Percentiles rank a stretch among this genome's conserved stretches.
Conservation (phyloP, 2,797 vertebrate genomes). For the Bradypus variegatus region DNA sequence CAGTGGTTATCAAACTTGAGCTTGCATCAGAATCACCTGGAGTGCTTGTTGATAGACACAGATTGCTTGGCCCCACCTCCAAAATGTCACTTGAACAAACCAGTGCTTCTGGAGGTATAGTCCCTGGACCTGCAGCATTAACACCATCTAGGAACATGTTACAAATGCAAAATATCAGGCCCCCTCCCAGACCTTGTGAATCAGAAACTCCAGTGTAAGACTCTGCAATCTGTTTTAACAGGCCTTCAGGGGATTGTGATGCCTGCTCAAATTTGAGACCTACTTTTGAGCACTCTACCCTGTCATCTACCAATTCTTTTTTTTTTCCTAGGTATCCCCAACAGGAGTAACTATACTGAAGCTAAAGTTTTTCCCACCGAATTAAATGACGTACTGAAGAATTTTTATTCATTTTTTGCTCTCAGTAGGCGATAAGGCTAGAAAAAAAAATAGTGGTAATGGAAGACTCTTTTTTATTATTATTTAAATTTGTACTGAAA, state of each 20-base stretch:
- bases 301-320: neutral
- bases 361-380: conserved; percentile 13
- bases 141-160: conserved; percentile 19
- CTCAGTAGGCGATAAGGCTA: neutral
- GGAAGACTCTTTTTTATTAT: conserved; percentile 16
- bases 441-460: conserved; percentile 27
- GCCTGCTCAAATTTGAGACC: neutral
- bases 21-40: neutral
- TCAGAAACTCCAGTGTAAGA: conserved; percentile 18
- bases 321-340: neutral
- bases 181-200: conserved; percentile 15
- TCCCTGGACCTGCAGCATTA: neutral
- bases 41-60: neutral
- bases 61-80: neutral
- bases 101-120: neutral
- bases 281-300: neutral
- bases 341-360: neutral
- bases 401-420: conserved; percentile 30
- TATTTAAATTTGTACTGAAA: conserved; percentile 48
- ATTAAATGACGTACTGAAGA: neutral
- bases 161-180: conserved; percentile 29
- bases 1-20: conserved; percentile 3
- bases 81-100: neutral
- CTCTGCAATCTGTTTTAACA: conserved; percentile 36
- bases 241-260: neutral